These are phyloP conservation scores for Phocoena phocoena DNA, from an alignment of 2,113 vertebrate species.

Conservation along the genomic window DNA sequence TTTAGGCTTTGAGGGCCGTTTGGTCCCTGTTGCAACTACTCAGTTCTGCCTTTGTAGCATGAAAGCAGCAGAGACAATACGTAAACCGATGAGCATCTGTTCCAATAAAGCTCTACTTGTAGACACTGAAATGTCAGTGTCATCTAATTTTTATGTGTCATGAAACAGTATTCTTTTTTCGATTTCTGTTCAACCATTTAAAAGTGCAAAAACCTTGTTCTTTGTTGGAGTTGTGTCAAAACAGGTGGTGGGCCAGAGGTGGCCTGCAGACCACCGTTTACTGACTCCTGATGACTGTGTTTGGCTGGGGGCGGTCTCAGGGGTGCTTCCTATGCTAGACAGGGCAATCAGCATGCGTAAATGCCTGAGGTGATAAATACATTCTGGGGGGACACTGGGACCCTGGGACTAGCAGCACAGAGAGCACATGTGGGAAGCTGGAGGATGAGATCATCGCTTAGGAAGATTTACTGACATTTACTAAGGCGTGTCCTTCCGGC, in stretches of 20 bases:
- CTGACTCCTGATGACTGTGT: background rate
- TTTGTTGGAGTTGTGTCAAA: background rate
- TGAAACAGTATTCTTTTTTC: background rate
- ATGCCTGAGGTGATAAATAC: background rate
- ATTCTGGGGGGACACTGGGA: background rate
- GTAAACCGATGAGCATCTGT: background rate
- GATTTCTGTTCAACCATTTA: background rate
- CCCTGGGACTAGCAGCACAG: background rate
- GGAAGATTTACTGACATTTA: background rate
- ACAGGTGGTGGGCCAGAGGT: background rate
- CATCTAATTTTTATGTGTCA: background rate
- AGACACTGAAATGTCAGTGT: background rate
- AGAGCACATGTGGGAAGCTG: background rate
- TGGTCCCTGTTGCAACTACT: background rate
- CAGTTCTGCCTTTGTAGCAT: background rate
- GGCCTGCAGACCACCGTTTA: background rate
- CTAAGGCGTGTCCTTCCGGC: background rate
- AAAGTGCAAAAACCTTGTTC: background rate
- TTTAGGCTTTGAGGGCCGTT: background rate
- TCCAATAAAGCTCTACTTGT: background rate
- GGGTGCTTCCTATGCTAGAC: background rate
- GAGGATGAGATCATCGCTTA: background rate
- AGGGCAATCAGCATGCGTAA: background rate
- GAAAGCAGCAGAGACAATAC: background rate
- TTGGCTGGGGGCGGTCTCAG: background rate